Conservation (phyloP, 2,113 vertebrate genomes). For the Dasyurus viverrinus region DNA sequence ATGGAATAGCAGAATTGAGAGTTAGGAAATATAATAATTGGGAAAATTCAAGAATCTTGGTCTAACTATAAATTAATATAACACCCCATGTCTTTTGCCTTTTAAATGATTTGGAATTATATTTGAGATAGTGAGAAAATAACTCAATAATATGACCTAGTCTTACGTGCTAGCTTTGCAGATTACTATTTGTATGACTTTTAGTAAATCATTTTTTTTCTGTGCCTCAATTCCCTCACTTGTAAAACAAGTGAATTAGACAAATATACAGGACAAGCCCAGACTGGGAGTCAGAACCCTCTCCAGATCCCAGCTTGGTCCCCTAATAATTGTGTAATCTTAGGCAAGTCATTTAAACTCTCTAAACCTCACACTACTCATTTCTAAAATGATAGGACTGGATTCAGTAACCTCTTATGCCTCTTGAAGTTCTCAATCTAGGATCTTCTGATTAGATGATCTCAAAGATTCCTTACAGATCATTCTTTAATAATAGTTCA, state of each 20-base stretch:
- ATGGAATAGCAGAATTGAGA: neutral
- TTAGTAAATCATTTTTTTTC: neutral
- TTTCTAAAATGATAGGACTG: neutral
- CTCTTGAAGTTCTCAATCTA: neutral
- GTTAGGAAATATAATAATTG: neutral
- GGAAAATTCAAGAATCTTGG: neutral
- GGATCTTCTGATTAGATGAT: neutral
- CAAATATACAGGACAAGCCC: neutral
- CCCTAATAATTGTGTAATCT: neutral
- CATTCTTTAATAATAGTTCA: neutral
- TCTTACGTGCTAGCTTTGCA: no score
- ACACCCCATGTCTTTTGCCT: neutral
- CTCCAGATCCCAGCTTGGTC: neutral
- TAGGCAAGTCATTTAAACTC: neutral
- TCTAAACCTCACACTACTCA: neutral
- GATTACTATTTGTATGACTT: neutral
- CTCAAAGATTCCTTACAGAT: neutral
- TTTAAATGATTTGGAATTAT: neutral
- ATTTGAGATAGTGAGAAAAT: neutral
- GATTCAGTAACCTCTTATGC: neutral
- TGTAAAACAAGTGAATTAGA: neutral
- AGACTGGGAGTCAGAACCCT: neutral
- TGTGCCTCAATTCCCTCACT: neutral
- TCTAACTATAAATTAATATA: neutral
- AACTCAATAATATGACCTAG: neutral